Evolutionary conservation across 2,797 vertebrate species (phyloP), one percentile per base, ranked within the genome.

Genomic region (Micromesistius poutassou): DNA sequence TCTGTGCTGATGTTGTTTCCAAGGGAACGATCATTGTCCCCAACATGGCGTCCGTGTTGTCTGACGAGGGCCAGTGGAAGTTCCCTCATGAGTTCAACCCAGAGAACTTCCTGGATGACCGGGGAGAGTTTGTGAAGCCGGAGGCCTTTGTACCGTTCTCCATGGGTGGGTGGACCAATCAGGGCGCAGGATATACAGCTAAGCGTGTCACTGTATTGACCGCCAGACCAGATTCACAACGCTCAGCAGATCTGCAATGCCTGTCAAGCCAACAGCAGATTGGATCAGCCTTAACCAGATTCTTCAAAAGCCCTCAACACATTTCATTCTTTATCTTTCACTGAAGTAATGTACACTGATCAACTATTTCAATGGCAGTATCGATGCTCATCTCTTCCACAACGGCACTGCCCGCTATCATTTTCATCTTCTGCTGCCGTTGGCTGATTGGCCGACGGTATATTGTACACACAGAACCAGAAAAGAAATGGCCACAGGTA

Each of bases 81-180:
- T 92, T 76, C 74, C 92, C 93, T 30, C 81, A 87, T 78, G 87
- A 93, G 40, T 95, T 95, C 80, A 93, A 94, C 40, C 93, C 93
- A 19, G 87, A 85, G 31, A 93, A 94, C 86, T 94, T 95, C 83
- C 89, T 94, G 1, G 88, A 91, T 55, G 87, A 93, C 13, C 12
- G 91, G 55, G 90, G 91, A 74, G 85, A 91, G 80, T 91, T 94
- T 83, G 77, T 91, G n/a, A 94, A 94, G 80, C 91, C 92, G 6
- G 92, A 94, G 10, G 91, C 93, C 1, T 94, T 94, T 81, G 78
- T 94, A 85, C 91, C 94, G 22, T 95, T 94, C 79, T 95, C 93
- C 74, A 81, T 87, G 81, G 93, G 93, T 93, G 81, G 7, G 42
- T 68, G 62, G 62, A 68, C n/a, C 62, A 68, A 68, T 68, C 62